Base-by-base conservation (phyloP, 1,140 invertebrate genomes). In the Solenopsis invicta region DNA sequence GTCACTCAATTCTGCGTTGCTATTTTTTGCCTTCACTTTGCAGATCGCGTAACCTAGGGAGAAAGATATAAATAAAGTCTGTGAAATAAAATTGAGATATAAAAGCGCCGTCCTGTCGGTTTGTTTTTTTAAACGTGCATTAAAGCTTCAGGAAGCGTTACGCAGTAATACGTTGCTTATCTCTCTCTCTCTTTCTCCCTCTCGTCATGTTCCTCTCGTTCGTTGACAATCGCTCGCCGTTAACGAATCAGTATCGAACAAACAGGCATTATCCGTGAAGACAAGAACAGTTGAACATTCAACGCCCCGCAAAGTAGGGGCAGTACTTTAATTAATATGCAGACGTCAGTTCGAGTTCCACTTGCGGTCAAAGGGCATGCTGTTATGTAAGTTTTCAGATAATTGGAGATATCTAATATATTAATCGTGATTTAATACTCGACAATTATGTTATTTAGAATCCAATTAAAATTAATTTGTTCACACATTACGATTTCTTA, bases 221-320 rank as follows among this genome's bases (percentile, higher is more conserved):
- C 13, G 48, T 45, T 67, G 62, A 67, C 75, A 80, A 67, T 66
- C 59, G 6, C 6, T 54, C 48, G 9, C 48, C 29, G 34, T 50
- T 85, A 88, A 88, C 76, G 81, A 88, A 90, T 90, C 87, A 80
- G 88, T 91, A 90, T 90, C 74, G 61, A 84, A 88, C 88, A 90
- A 88, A 81, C 54, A 54, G 72, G 66, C 87, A 80, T 91, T 88
- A 91, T 91, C 50, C 87, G 56, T 56, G 54, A 67, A 88, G 90
- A 90, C 90, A 90, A 84, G 87, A 88, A 54, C 89, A 90, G 82
- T 88, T 74, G 80, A 88, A 74, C 89, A 87, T 90, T 88, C 84
- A 90, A 66, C 82, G 89, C 88, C 76, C 81, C 45, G 81, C 45
- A 62, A 86, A 90, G 56, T 50, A 62, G 76, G 21, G 56, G 34